Base-by-base conservation (phyloP, 2,113 vertebrate genomes). In the Sinosuthora webbiana region DNA sequence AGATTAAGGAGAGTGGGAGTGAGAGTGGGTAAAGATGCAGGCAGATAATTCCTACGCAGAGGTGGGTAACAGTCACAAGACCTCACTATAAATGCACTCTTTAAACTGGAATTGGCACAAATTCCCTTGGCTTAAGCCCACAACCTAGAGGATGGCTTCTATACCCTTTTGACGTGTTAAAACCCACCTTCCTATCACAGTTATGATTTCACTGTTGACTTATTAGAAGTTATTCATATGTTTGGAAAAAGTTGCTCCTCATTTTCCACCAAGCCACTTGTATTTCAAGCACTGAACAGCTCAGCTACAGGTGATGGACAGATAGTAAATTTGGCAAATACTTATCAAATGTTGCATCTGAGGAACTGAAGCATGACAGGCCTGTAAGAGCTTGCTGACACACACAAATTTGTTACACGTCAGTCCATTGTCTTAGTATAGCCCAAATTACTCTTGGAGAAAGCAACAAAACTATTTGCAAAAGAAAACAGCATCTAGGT, bases 1-100 rank as follows among this genome's bases (percentile, higher is more conserved):
- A 67, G 37, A 83, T 83, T n/a, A 79, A 80, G 60, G 64, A 86
- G 84, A 73, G 91, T 92, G 55, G 83, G 93, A 90, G 94, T 52
- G 55, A 80, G 71, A 88, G 74, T 76, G 70, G 67, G 74, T 67
- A 56, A 96, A 96, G 87, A 86, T 49, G 69, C 24, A 78, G 55
- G 57, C 55, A 87, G 65, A 90, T 87, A 81, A 86, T 53, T 83
- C 44, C 82, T 64, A 42, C 62, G 15, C 41, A 83, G 79, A 93
- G 90, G 56, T 91, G 75, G 90, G 6, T 50, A 83, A 70, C 30
- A 90, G 83, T 92, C 93, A 88, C 56, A 56, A 92, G 83, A 75
- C 41, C 41, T 56, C 65, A 22, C 42, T 49, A 12, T 59, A 77
- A 93, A 83, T 2, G 7, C 27, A 37, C 17, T 71, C 59, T 79